Evolutionary conservation across 2,888 invertebrate genomes (phyloP).

Genomic region (Stenichneumon culpator): DNA sequence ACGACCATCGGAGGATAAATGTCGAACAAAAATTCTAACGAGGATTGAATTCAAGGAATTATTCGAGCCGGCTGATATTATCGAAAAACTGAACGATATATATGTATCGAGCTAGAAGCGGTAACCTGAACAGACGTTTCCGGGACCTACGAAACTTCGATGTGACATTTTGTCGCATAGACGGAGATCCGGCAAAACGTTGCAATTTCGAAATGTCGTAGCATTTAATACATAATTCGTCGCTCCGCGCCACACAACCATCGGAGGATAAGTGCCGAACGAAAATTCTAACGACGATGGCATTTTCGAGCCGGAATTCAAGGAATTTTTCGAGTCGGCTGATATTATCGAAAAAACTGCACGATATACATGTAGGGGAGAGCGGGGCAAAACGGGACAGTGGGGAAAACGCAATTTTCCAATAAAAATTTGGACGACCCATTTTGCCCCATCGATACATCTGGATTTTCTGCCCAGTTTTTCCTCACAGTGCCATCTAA

Average conservation of each 20-base stretch:
- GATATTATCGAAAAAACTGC: constrained; percentile 8
- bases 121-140: neutral
- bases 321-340: neutral
- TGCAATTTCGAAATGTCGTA: neutral
- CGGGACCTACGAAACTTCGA: neutral
- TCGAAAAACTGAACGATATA: neutral
- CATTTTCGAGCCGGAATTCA: no score
- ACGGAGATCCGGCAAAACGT: no score
- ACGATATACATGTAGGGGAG: no score
- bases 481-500: no score
- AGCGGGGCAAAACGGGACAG: no score
- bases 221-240: neutral
- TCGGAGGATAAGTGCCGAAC: neutral
- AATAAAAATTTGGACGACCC: no score
- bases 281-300: neutral
- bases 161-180: no score
- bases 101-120: neutral
- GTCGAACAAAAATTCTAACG: neutral
- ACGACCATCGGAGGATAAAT: neutral
- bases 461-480: no score
- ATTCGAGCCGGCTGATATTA: neutral
- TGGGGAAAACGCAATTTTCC: no score
- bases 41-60: neutral
- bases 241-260: neutral
- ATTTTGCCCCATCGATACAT: no score